Conservation (phyloP, 2,113 vertebrate species). For the Zosterops hypoxanthus region DNA sequence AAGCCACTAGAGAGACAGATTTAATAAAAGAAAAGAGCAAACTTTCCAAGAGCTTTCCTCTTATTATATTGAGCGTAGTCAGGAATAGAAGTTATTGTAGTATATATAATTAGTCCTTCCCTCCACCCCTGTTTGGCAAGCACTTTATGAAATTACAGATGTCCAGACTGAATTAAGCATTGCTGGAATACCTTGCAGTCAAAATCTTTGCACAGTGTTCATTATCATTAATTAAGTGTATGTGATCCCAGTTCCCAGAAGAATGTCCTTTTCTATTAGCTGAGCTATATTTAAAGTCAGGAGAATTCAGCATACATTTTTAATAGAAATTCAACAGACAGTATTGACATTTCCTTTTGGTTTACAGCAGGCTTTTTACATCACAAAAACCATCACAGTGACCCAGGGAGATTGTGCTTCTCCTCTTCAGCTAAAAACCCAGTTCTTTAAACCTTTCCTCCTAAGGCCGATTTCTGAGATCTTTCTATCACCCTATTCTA, state of each 20-base stretch:
- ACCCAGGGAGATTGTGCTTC: not conserved
- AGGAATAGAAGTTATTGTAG: not conserved
- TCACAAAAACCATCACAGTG: not conserved
- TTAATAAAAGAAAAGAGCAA: not conserved
- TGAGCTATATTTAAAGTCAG: constrained; percentile 11
- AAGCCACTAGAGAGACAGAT: not conserved
- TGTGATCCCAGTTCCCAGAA: not conserved
- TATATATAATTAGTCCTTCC: not conserved
- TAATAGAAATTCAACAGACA: constrained; percentile 8
- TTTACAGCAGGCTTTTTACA: not conserved
- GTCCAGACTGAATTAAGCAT: not conserved
- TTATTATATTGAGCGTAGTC: not conserved
- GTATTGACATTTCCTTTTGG: not conserved
- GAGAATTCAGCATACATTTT: constrained; percentile 18
- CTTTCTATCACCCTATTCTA: not conserved
- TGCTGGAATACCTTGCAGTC: constrained; percentile 18
- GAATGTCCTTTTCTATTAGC: not conserved
- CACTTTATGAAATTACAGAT: not conserved
- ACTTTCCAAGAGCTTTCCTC: not conserved
- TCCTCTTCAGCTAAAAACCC: not conserved
- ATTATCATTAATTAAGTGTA: constrained; percentile 36
- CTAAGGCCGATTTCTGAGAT: not conserved
- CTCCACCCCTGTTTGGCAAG: not conserved
- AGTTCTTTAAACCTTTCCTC: not conserved
- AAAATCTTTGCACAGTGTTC: not conserved